These are phyloP conservation scores for Invenusta paracnida DNA, from an alignment of 2,888 invertebrate genomes.

Conservation along the genomic window DNA sequence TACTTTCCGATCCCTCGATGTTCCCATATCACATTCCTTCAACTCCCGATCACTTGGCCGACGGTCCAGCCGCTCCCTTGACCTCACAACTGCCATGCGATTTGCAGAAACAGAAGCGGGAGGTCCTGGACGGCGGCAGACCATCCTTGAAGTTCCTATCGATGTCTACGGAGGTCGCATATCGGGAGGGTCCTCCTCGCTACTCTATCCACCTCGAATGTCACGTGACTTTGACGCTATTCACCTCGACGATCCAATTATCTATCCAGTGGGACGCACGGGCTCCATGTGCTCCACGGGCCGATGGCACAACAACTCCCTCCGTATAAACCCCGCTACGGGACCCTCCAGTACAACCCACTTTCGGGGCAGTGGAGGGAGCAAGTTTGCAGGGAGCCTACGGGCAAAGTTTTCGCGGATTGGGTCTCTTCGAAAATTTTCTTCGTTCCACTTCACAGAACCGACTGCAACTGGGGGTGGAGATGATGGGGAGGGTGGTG, in stretches of 20 bases:
- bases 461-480: not conserved
- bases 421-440: slow-evolving; percentile 34
- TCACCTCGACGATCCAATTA: not conserved
- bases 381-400: not conserved
- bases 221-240: not conserved
- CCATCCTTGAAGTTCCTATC: slow-evolving; percentile 34
- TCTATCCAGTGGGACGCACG: not conserved
- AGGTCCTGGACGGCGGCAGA: not conserved
- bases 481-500: not conserved
- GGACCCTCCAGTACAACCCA: not conserved
- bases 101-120: not conserved
- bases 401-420: slow-evolving; percentile 15
- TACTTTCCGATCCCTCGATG: not conserved
- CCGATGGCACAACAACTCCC: not conserved
- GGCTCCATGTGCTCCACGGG: slow-evolving; percentile 8
- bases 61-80: slow-evolving; percentile 34
- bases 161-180: not conserved
- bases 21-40: not conserved
- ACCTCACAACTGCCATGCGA: not conserved
- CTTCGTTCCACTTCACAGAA: slow-evolving; percentile 17
- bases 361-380: not conserved
- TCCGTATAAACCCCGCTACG: not conserved
- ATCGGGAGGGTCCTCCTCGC: not conserved
- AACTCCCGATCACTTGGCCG: not conserved
- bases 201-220: not conserved